Evolutionary conservation across 2,113 vertebrate genomes (phyloP).

Genomic region (Petrocephalus zakoni): DNA sequence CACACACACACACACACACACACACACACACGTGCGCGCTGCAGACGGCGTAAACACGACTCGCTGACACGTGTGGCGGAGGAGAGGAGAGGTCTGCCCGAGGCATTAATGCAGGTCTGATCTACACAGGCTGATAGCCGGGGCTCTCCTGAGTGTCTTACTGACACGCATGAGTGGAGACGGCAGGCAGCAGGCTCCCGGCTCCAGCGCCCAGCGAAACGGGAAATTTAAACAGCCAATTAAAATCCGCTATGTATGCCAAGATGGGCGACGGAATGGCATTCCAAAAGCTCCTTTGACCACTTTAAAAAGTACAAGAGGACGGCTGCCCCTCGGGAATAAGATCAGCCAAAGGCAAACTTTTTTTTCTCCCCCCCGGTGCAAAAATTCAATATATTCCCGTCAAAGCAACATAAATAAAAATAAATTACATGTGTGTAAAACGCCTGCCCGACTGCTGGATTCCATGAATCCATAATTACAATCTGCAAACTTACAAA

Average conservation of each 20-base stretch:
- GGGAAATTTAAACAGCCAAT: constrained; percentile 20
- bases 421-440: constrained; percentile 8
- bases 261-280: background rate
- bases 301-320: constrained; percentile 15
- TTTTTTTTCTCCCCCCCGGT: background rate
- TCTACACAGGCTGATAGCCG: constrained; percentile 16
- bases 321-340: background rate
- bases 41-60: background rate
- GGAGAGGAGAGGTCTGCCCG: background rate
- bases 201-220: constrained; percentile 3
- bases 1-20: background rate
- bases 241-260: constrained; percentile 16
- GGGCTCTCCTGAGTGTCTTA: constrained; percentile 14
- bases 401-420: constrained; percentile 13
- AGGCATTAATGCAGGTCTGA: background rate
- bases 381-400: constrained; percentile 14
- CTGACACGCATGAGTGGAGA: constrained; percentile 15
- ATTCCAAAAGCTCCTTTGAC: constrained; percentile 3
- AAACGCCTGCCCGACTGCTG: background rate
- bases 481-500: constrained; percentile 9
- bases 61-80: background rate
- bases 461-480: background rate
- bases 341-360: constrained; percentile 8
- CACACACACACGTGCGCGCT: background rate
- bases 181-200: background rate